Conservation (phyloP, 1,140 invertebrate species). For the Chymomyza costata region DNA sequence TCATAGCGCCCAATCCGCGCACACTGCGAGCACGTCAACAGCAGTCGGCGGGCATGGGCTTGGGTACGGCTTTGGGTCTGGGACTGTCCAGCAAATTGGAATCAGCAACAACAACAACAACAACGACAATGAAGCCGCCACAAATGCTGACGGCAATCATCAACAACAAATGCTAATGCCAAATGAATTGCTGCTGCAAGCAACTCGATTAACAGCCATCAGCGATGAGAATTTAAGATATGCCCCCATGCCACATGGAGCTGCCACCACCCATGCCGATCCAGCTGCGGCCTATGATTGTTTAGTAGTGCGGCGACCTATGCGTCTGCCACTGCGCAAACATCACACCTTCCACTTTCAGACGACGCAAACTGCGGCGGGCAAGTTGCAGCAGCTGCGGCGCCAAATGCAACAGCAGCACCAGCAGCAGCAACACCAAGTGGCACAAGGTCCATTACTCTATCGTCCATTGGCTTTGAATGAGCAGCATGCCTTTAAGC, state of each 20-base stretch:
- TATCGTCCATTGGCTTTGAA: conserved; percentile 47
- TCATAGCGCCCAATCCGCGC: conserved; percentile 34
- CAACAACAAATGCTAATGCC: conserved; percentile 65
- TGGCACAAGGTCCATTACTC: conserved; percentile 30
- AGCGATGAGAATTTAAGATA: conserved; percentile 42
- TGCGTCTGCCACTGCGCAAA: conserved; percentile 80
- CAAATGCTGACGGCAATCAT: conserved; percentile 24
- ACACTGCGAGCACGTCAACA: conserved; percentile 32
- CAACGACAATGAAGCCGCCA: conserved; percentile 10
- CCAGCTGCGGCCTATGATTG: conserved; percentile 58
- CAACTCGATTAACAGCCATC: conserved; percentile 26
- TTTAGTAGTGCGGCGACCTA: conserved; percentile 47
- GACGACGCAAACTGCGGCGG: conserved; percentile 75
- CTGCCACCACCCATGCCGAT: conserved; percentile 65
- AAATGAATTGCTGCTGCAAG: conserved; percentile 40
- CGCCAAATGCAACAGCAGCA: conserved; percentile 42
- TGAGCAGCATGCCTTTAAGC: conserved; percentile 67
- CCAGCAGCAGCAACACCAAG: conserved; percentile 11
- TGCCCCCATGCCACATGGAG: conserved; percentile 67
- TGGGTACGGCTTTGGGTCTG: conserved; percentile 12
- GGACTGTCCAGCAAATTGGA: too few relatives aligned
- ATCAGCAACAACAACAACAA: conserved; percentile 2
- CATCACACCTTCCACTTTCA: conserved; percentile 83
- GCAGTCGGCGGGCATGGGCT: not conserved
- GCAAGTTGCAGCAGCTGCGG: conserved; percentile 56